A percentile compares a stretch with the other conserved stretches of the same genome.
phyloP scores from a whole-genome alignment of 2,888 invertebrate species.

The Calliopum simillimum region DNA sequence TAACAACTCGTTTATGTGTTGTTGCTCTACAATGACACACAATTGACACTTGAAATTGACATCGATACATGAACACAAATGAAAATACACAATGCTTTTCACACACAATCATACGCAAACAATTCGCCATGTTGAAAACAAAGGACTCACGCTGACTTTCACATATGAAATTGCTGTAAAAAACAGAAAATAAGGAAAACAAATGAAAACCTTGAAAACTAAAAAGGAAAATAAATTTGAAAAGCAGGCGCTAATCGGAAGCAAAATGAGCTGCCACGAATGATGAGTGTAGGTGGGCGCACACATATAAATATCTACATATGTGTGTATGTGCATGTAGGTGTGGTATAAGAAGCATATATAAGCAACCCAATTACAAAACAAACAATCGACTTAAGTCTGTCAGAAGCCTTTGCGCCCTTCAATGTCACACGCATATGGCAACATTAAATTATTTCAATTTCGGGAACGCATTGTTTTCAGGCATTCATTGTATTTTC shows the following conservation, averaged over 20 bases:
- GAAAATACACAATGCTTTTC: not conserved
- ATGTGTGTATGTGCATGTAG: too few relatives aligned
- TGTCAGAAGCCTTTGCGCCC: not conserved
- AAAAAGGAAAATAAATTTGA: not conserved
- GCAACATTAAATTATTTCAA: not conserved
- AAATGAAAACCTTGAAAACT: not conserved
- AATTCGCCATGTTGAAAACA: not conserved
- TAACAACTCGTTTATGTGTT: not conserved
- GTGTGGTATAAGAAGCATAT: too few relatives aligned
- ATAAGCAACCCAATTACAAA: not conserved
- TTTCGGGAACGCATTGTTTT: too few relatives aligned
- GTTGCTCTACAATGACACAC: constrained; percentile 11
- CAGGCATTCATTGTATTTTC: too few relatives aligned
- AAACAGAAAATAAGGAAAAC: not conserved
- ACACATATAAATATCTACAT: too few relatives aligned
- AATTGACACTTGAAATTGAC: constrained; percentile 14
- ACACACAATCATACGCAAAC: not conserved
- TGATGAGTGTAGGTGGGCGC: not conserved
- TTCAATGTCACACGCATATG: not conserved
- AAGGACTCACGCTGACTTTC: not conserved
- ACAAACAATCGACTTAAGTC: constrained; percentile 2
- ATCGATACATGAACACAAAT: not conserved
- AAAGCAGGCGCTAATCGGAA: too few relatives aligned
- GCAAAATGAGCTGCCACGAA: not conserved
- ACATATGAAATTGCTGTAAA: not conserved